These are phyloP conservation scores for Zaprionus gabonicus DNA, from an alignment of 1,140 invertebrate genomes.

Conservation along the genomic window DNA sequence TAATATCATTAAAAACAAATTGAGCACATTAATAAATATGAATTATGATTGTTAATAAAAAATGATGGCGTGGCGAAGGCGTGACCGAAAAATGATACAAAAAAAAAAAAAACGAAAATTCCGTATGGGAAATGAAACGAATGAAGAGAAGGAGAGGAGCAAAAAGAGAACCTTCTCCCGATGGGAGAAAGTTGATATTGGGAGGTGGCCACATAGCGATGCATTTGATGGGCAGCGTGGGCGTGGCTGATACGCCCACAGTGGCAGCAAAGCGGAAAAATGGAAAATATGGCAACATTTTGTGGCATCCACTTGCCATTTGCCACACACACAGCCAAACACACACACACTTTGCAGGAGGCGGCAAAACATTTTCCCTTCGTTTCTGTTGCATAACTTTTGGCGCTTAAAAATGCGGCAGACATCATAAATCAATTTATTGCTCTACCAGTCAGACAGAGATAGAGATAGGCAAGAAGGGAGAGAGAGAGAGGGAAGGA, in stretches of 20 bases:
- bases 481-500: background rate
- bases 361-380: conserved; percentile 40
- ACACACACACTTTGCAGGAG: conserved; percentile 38
- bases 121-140: conserved; percentile 17
- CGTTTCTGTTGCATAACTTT: conserved; percentile 73
- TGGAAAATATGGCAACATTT: conserved; percentile 43
- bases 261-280: conserved; percentile 5
- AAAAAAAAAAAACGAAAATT: background rate
- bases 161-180: background rate
- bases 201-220: conserved; percentile 22
- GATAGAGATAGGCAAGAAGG: too few relatives aligned
- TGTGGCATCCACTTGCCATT: conserved; percentile 35
- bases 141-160: background rate
- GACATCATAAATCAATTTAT: conserved; percentile 79
- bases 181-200: conserved; percentile 48
- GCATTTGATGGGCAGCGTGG: conserved; percentile 19
- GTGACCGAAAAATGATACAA: conserved; percentile 29
- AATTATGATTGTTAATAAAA: conserved; percentile 78
- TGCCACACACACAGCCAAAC: background rate
- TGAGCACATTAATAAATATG: conserved; percentile 79
- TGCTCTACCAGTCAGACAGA: conserved; percentile 36
- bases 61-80: conserved; percentile 47
- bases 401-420: conserved; percentile 56
- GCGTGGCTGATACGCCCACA: conserved; percentile 12
- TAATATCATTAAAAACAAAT: conserved; percentile 78